phyloP scores from a whole-genome alignment of 2,888 invertebrate species.

The Osedax frankpressi region DNA sequence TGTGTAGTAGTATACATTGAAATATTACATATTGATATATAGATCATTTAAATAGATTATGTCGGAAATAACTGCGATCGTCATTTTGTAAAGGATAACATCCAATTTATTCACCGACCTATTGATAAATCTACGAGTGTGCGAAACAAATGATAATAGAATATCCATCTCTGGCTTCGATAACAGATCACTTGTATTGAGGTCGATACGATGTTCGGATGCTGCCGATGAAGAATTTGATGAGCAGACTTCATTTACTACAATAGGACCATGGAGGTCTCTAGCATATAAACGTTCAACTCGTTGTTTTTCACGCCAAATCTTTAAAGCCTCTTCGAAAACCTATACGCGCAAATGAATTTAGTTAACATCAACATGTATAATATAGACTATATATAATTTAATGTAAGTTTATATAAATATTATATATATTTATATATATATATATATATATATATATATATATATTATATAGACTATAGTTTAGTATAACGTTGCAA shows the following conservation, averaged over 20 bases:
- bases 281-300: not conserved
- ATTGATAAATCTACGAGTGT: constrained; percentile 70
- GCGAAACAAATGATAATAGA: constrained; percentile 67
- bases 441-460: not conserved
- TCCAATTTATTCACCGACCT: constrained; percentile 41
- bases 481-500: no score
- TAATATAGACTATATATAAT: no score
- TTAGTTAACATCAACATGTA: no score
- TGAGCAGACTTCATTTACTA: not conserved
- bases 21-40: no score
- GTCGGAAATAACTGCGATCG: no score
- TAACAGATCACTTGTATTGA: constrained; percentile 22
- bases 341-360: no score
- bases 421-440: no score
- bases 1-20: no score
- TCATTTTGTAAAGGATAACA: no score
- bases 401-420: no score
- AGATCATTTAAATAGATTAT: no score
- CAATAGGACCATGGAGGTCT: not conserved
- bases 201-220: not conserved
- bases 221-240: not conserved
- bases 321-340: constrained; percentile 73
- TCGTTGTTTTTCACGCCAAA: constrained; percentile 70
- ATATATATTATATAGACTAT: no score
- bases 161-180: constrained; percentile 59